A percentile compares a stretch with the other conserved stretches of the same genome.
These are phyloP conservation scores for Timema podura DNA, from an alignment of 2,888 invertebrate genomes.

Conservation along the genomic window DNA sequence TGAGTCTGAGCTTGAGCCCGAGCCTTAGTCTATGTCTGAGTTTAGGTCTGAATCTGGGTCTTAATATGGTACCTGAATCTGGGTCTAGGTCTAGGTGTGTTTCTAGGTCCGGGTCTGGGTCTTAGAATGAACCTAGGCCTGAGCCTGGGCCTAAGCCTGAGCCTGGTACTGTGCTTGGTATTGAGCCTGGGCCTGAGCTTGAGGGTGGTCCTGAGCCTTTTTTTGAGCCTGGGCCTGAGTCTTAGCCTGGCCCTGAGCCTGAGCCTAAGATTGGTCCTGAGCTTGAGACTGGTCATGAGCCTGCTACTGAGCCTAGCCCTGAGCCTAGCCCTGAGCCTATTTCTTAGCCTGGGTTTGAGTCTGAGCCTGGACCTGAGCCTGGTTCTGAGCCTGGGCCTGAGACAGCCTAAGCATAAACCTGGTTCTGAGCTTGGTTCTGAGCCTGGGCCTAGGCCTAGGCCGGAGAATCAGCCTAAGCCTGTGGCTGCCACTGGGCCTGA, in stretches of 20 bases:
- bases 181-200: conserved; percentile 6
- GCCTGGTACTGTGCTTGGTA: conserved; percentile 11
- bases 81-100: background rate
- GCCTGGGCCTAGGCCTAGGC: conserved; percentile 17
- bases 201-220: background rate
- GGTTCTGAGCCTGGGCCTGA: conserved; percentile 13
- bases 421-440: conserved; percentile 13
- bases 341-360: no score
- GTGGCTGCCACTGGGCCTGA: conserved; percentile 14
- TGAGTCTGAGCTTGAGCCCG: conserved; percentile 18
- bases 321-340: conserved; percentile 1
- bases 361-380: conserved; percentile 4
- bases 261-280: background rate
- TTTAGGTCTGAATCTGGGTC: conserved; percentile 6
- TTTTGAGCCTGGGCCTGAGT: conserved; percentile 1
- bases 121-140: background rate
- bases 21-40: conserved; percentile 1
- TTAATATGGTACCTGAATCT: background rate
- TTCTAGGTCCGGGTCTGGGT: background rate
- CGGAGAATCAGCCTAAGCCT: conserved; percentile 12
- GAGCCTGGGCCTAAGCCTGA: background rate
- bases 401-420: conserved; percentile 4
- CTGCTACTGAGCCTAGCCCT: background rate
- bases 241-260: conserved; percentile 1
- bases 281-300: background rate